Conservation (phyloP, 2,888 invertebrate species). For the Drosophila greeni region DNA sequence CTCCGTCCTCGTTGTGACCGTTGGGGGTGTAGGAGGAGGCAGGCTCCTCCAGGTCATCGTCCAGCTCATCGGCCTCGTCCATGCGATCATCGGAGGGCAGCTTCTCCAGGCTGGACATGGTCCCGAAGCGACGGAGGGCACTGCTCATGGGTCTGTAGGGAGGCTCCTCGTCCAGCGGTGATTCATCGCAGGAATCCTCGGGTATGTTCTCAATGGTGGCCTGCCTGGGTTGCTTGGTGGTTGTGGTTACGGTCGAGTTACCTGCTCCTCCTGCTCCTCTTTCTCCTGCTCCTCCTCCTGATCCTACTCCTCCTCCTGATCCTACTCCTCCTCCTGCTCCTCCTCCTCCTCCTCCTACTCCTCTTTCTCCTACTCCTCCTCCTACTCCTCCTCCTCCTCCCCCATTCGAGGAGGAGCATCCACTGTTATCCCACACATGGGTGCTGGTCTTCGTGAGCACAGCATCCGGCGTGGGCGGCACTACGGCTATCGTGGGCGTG, state of each 20-base stretch:
- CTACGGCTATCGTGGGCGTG: constrained; percentile 84
- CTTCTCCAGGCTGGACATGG: constrained; percentile 86
- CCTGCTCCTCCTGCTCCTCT: not conserved
- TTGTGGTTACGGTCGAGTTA: constrained; percentile 46
- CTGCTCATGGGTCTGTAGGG: constrained; percentile 85
- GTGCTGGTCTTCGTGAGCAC: constrained; percentile 77
- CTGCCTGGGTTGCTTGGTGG: constrained; percentile 68
- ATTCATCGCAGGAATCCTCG: constrained; percentile 84
- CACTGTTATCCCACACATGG: constrained; percentile 77
- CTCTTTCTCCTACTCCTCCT: no score
- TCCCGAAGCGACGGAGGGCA: constrained; percentile 82
- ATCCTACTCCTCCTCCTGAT: no score
- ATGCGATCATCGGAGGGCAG: constrained; percentile 81
- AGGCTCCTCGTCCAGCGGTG: constrained; percentile 85
- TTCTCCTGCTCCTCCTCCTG: no score
- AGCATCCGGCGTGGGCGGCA: constrained; percentile 86
- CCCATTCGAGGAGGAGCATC: constrained; percentile 29
- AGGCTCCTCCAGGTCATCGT: constrained; percentile 77
- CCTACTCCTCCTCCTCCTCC: not conserved
- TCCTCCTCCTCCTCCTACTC: no score
- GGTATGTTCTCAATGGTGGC: constrained; percentile 77
- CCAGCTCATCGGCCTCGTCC: constrained; percentile 79
- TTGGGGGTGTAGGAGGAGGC: constrained; percentile 60
- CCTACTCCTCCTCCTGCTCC: no score
- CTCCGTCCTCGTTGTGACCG: constrained; percentile 49